A percentile compares a stretch with the other conserved stretches of the same genome.
Conservation (phyloP, 2,113 vertebrate genomes). For the Salvelinus alpinus region DNA sequence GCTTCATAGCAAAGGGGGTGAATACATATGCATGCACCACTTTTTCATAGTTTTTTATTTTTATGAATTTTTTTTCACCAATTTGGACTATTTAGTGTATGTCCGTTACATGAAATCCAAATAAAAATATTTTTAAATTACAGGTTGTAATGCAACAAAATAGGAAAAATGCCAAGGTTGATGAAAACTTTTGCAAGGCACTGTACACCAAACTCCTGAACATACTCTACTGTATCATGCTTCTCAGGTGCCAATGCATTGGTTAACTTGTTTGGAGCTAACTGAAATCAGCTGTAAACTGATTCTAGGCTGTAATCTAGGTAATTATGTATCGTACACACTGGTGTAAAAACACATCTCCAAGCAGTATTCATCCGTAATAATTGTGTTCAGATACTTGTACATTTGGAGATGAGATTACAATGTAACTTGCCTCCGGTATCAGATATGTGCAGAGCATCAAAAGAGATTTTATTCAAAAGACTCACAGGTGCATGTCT, state of each 20-base stretch:
- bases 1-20: too few species aligned
- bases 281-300: slow-evolving; percentile 27
- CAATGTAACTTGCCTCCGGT: neutral
- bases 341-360: slow-evolving; percentile 44
- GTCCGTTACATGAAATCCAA: too few species aligned
- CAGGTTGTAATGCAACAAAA: too few species aligned
- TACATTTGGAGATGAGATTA: slow-evolving; percentile 37
- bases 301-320: slow-evolving; percentile 36
- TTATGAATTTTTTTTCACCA: too few species aligned
- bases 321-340: neutral
- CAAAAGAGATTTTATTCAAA: too few species aligned
- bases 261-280: slow-evolving; percentile 26
- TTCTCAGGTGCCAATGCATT: slow-evolving; percentile 18
- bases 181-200: too few species aligned
- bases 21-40: too few species aligned
- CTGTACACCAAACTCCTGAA: too few species aligned
- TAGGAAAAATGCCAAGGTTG: too few species aligned
- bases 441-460: slow-evolving; percentile 16
- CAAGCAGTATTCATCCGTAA: slow-evolving; percentile 6
- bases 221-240: neutral
- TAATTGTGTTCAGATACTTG: slow-evolving; percentile 40
- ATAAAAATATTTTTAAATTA: too few species aligned
- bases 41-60: too few species aligned
- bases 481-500: neutral
- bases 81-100: too few species aligned